phyloP scores from a whole-genome alignment of 2,797 vertebrate genomes.

The Pseudochromis fuscus region DNA sequence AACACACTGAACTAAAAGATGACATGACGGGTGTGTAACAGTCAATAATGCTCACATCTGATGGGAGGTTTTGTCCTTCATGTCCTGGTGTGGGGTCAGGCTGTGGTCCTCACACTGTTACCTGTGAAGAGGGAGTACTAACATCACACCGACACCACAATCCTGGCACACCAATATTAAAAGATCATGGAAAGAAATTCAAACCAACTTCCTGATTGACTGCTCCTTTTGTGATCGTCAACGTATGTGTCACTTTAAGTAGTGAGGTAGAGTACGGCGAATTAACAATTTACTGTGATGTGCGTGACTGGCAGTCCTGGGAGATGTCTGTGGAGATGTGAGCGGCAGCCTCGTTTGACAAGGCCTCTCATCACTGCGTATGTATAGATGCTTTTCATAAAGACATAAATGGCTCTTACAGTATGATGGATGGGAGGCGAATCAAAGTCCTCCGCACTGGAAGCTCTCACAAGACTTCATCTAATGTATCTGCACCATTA shows the following conservation, averaged over 20 bases:
- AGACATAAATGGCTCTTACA: slow-evolving; percentile 54
- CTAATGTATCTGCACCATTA: slow-evolving; percentile 14
- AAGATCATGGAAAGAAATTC: slow-evolving; percentile 6
- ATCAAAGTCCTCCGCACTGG: slow-evolving; percentile 54
- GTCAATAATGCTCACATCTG: slow-evolving; percentile 71
- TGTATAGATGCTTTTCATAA: slow-evolving; percentile 46
- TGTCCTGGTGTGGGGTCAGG: background rate
- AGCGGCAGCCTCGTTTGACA: slow-evolving; percentile 44
- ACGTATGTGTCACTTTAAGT: slow-evolving; percentile 12
- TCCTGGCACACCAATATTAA: too few relatives aligned
- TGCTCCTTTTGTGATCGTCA: slow-evolving; percentile 27
- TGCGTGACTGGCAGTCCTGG: slow-evolving; percentile 37
- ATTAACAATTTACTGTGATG: slow-evolving; percentile 30
- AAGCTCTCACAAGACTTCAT: background rate
- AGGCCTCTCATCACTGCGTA: slow-evolving; percentile 39
- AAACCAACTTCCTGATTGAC: slow-evolving; percentile 15
- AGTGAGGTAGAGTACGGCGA: slow-evolving; percentile 1
- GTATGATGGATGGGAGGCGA: slow-evolving; percentile 56
- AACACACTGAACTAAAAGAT: slow-evolving; percentile 31
- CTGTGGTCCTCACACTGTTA: slow-evolving; percentile 39
- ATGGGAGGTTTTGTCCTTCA: slow-evolving; percentile 60
- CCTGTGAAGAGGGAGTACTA: slow-evolving; percentile 49
- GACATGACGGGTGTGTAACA: slow-evolving; percentile 39
- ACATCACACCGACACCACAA: too few relatives aligned
- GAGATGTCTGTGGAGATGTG: slow-evolving; percentile 42